Base-by-base conservation (phyloP, 1,140 invertebrate genomes). In the Orchesella cincta region DNA sequence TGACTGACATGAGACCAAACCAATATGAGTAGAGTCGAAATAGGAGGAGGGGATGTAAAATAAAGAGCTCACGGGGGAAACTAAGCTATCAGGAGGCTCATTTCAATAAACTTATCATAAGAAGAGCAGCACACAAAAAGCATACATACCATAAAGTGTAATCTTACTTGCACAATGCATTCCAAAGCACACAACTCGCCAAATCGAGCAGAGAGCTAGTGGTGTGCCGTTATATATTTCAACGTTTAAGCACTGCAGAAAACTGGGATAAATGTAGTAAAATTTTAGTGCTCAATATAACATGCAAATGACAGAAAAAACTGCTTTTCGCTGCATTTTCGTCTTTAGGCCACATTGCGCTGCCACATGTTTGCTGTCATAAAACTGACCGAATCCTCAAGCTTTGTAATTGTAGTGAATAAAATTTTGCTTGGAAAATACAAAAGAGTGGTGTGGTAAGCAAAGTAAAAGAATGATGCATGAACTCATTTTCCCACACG, bases 291-390 rank as follows among this genome's bases (percentile, higher is more conserved):
- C 62, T 67, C 62, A 67, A 67, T 67, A 67, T 67, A 67, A 26
- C 62, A 67, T 67, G 62, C 62, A 67, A 67, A 67, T 67, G 62
- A 67, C 62, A 67, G 62, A 67, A 67, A 33, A 57, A 67, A 67
- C 62, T 33, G 31, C 28, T 67, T 67, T 67, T 29, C 31, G 23
- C 62, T 67, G 62, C 62, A 67, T 67, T 67, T 67, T 67, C 16
- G 8, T 33, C 62, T 29, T 8, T 12, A 67, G 62, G 62, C 28
- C 62, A 67, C 23, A n/a, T 57, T 26, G 52, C 8, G 23, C 23
- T 57, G 52, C 52, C 52, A 57, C 62, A 67, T 67, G 62, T 8
- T 67, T 31, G 62, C 31, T 67, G 31, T 67, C 62, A n/a, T 67
- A 67, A 67, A 67, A 33, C 62, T 67, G 62, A 67, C 62, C 62